A percentile compares a stretch with the other conserved stretches of the same genome.
Evolutionary conservation across 2,113 vertebrate species (phyloP).

Genomic region (Psettodes erumei): DNA sequence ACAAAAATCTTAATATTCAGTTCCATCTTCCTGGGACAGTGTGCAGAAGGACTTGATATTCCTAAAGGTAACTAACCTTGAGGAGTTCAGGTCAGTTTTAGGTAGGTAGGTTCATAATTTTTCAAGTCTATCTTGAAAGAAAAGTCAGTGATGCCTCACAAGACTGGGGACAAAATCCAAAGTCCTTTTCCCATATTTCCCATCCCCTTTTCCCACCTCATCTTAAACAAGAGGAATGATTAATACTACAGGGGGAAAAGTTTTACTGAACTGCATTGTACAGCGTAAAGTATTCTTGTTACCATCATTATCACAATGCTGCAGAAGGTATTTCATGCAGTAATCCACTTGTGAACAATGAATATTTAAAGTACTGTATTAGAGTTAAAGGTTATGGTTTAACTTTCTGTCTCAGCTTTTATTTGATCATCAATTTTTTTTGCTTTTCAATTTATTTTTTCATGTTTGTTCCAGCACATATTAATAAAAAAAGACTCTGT

Average conservation of each 20-base stretch:
- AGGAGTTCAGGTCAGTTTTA: too few relatives aligned
- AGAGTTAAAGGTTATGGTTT: background rate
- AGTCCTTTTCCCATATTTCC: background rate
- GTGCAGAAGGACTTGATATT: background rate
- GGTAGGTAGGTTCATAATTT: too few relatives aligned
- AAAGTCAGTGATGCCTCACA: too few relatives aligned
- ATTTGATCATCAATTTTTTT: background rate
- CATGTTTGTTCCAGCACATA: background rate
- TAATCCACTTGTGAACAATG: background rate
- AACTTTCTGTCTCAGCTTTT: background rate
- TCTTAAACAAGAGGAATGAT: background rate
- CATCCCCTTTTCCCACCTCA: too few relatives aligned
- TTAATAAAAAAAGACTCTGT: too few relatives aligned
- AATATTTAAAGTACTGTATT: background rate
- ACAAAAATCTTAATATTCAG: too few relatives aligned
- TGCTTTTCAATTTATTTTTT: background rate
- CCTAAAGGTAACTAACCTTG: too few relatives aligned
- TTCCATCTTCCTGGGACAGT: too few relatives aligned
- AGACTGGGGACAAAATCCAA: background rate
- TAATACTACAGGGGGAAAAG: background rate
- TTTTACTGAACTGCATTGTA: background rate
- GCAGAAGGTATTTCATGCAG: too few relatives aligned
- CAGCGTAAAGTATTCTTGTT: background rate
- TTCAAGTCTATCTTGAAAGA: too few relatives aligned
- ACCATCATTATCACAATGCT: too few relatives aligned